phyloP scores from a whole-genome alignment of 2,888 invertebrate genomes.

The Lepidochrysops patricia region DNA sequence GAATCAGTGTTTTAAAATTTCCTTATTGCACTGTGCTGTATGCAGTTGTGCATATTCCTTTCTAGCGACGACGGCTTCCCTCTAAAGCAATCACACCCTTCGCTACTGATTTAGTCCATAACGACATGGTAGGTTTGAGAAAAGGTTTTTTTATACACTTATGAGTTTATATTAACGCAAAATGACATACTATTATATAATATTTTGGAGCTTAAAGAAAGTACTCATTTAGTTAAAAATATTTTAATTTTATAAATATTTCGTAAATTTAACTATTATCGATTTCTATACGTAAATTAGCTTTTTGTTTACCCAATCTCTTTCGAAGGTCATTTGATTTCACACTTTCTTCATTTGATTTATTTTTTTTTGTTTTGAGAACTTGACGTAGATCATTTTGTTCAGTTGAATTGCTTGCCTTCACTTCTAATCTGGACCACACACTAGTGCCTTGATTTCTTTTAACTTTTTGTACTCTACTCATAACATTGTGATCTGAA shows the following conservation, averaged over 20 bases:
- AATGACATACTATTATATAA: constrained; percentile 14
- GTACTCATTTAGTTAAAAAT: constrained; percentile 15
- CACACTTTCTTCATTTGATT: constrained; percentile 36
- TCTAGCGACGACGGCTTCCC: too few relatives aligned
- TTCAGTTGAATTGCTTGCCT: constrained; percentile 30
- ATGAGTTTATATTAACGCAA: constrained; percentile 11
- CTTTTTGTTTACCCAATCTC: constrained; percentile 50
- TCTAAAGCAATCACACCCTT: too few relatives aligned
- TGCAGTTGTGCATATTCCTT: too few relatives aligned
- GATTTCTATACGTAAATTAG: constrained; percentile 66
- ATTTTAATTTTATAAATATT: background rate
- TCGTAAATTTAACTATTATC: constrained; percentile 50
- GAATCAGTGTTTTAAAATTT: too few relatives aligned
- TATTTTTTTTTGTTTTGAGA: constrained; percentile 46
- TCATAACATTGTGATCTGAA: constrained; percentile 58
- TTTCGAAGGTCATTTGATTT: constrained; percentile 48
- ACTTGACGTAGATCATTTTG: constrained; percentile 53
- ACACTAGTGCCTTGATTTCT: constrained; percentile 57
- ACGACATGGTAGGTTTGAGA: too few relatives aligned
- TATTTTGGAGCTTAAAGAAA: too few relatives aligned
- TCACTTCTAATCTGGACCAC: constrained; percentile 72
- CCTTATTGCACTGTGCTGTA: too few relatives aligned
- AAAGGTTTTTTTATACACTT: too few relatives aligned
- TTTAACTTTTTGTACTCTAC: constrained; percentile 65
- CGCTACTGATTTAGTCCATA: too few relatives aligned